Evolutionary conservation across 2,113 vertebrate species (phyloP).

Genomic region (Apaloderma vittatum): DNA sequence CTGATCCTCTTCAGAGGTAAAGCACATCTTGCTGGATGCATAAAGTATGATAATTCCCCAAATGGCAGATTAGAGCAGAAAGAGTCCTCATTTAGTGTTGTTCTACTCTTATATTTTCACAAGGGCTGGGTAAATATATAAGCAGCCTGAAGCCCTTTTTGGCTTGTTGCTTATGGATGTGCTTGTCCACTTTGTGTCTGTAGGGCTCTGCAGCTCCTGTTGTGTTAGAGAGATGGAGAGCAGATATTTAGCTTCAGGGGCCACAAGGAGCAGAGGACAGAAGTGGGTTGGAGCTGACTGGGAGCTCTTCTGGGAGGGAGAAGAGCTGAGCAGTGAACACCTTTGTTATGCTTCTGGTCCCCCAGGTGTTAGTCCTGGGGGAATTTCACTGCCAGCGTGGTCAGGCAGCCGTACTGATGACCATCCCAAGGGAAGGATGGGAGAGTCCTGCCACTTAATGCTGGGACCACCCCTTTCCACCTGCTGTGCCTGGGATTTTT

Average conservation of each 20-base stretch:
- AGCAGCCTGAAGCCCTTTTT: neutral
- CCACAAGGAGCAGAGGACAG: neutral
- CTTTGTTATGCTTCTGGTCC: neutral
- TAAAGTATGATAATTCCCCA: neutral
- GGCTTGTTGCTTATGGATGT: neutral
- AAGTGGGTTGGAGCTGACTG: neutral
- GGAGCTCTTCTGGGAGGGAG: neutral
- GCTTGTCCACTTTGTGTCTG: neutral
- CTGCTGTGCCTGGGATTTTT: neutral
- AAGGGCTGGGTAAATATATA: neutral
- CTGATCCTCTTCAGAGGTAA: neutral
- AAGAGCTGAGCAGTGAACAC: neutral
- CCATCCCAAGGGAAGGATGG: neutral
- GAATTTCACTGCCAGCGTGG: rapidly evolving
- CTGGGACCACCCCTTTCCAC: neutral
- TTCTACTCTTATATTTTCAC: neutral
- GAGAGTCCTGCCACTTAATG: neutral
- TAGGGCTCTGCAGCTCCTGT: neutral
- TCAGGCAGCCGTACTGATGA: neutral
- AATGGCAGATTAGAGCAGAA: neutral
- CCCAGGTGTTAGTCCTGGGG: neutral
- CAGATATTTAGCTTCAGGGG: neutral
- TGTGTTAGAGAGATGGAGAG: neutral
- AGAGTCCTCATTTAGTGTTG: neutral
- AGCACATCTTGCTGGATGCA: neutral